phyloP scores from a whole-genome alignment of 2,797 vertebrate genomes.

The Mus minutoides region DNA sequence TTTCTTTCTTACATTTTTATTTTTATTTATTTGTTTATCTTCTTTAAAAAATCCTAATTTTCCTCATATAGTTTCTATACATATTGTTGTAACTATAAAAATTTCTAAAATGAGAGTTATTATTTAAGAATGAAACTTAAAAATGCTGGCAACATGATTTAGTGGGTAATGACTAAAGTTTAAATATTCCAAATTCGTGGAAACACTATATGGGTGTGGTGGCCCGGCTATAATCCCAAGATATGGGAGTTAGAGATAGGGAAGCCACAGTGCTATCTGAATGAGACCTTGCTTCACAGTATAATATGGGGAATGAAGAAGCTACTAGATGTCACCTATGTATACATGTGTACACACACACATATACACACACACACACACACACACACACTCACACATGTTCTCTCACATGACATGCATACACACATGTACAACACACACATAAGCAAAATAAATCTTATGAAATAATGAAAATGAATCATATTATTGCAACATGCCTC shows the following conservation, averaged over 20 bases:
- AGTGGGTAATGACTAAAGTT: background rate
- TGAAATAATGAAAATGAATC: constrained; percentile 5
- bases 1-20: background rate
- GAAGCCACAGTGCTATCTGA: background rate
- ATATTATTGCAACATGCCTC: too few relatives aligned
- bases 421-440: background rate
- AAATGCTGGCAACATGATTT: background rate
- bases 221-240: background rate
- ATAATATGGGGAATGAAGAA: background rate
- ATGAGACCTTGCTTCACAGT: background rate
- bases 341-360: too few relatives aligned
- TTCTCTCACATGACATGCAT: too few relatives aligned
- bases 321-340: background rate
- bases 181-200: background rate
- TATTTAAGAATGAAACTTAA: background rate
- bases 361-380: background rate
- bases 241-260: background rate
- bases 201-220: background rate
- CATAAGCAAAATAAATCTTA: background rate
- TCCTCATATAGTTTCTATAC: background rate
- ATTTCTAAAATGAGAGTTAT: background rate
- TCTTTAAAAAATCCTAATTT: background rate
- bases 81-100: background rate
- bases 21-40: background rate
- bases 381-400: background rate